Evolutionary conservation across 2,797 vertebrate genomes (phyloP).

Genomic region (Crenichthys baileyi): DNA sequence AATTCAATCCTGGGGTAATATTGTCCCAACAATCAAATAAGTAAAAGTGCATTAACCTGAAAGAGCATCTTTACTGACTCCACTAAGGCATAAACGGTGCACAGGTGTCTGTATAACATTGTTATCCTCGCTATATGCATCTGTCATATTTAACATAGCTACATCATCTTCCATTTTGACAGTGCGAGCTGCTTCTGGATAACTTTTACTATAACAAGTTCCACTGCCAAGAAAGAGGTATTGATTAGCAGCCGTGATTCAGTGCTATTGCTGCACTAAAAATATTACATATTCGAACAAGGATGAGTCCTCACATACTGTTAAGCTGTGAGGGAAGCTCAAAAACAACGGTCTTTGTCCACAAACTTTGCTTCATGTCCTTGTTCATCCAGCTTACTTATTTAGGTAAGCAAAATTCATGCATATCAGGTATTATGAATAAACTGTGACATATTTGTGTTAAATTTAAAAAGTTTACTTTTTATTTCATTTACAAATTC

Average conservation of each 20-base stretch:
- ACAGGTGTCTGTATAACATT: constrained; percentile 38
- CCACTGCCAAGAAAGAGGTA: constrained; percentile 25
- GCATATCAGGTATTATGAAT: not conserved
- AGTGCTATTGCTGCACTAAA: constrained; percentile 5
- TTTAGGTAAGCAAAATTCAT: not conserved
- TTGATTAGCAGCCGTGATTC: constrained; percentile 31
- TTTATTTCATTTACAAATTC: too few species aligned
- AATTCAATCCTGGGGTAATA: constrained; percentile 32
- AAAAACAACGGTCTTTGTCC: not conserved
- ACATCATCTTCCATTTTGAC: constrained; percentile 34
- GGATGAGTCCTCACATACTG: not conserved
- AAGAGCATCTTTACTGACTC: constrained; percentile 35
- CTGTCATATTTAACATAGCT: constrained; percentile 39
- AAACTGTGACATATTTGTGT: too few species aligned
- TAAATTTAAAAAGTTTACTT: too few species aligned
- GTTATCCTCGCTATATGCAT: constrained; percentile 29
- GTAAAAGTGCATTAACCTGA: constrained; percentile 30
- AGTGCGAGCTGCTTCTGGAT: constrained; percentile 18
- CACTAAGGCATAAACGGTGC: constrained; percentile 27
- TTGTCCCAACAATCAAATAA: constrained; percentile 39
- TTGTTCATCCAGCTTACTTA: constrained; percentile 5
- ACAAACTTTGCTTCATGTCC: constrained; percentile 5
- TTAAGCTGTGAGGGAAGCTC: not conserved
- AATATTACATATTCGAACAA: constrained; percentile 18
- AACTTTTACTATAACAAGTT: constrained; percentile 33